phyloP scores from a whole-genome alignment of 2,888 invertebrate genomes.

The Drosophila diplacantha region DNA sequence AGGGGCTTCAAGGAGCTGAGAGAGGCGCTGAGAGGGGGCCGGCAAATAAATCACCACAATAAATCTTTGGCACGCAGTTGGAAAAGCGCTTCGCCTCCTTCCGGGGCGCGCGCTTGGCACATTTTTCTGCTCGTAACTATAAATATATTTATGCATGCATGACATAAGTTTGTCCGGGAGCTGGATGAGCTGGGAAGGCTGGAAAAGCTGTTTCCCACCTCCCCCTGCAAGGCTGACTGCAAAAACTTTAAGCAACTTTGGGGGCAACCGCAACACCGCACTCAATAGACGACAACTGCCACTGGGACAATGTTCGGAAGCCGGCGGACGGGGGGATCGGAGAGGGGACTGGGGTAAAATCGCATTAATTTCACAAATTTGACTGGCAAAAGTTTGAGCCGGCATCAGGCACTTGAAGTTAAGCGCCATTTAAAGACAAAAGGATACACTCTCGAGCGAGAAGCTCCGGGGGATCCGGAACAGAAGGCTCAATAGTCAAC shows the following conservation, averaged over 20 bases:
- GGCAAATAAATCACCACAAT: constrained; percentile 69
- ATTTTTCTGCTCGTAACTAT: constrained; percentile 65
- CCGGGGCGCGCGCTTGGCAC: constrained; percentile 29
- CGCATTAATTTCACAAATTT: constrained; percentile 72
- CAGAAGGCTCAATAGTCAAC: constrained; percentile 21
- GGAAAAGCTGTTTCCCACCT: background rate
- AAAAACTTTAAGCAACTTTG: constrained; percentile 54
- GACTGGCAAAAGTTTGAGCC: constrained; percentile 62
- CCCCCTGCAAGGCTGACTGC: constrained; percentile 42
- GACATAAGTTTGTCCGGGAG: constrained; percentile 65
- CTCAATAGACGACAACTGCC: constrained; percentile 55
- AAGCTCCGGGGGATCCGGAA: constrained; percentile 15
- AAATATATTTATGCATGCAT: constrained; percentile 71
- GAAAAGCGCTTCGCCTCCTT: constrained; percentile 36
- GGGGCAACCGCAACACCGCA: constrained; percentile 58
- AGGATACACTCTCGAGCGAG: constrained; percentile 41
- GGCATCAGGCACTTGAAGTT: constrained; percentile 61
- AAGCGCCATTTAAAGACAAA: constrained; percentile 70
- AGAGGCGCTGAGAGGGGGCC: constrained; percentile 11
- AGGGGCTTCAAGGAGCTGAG: background rate
- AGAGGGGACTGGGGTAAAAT: constrained; percentile 40
- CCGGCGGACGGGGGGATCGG: background rate
- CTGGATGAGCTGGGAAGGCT: constrained; percentile 51
- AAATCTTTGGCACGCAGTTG: constrained; percentile 66
- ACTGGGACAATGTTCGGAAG: constrained; percentile 26